A percentile compares a stretch with the other conserved stretches of the same genome.
Evolutionary conservation across 2,113 vertebrate genomes (phyloP).

Genomic region (Cranoglanis bouderius): DNA sequence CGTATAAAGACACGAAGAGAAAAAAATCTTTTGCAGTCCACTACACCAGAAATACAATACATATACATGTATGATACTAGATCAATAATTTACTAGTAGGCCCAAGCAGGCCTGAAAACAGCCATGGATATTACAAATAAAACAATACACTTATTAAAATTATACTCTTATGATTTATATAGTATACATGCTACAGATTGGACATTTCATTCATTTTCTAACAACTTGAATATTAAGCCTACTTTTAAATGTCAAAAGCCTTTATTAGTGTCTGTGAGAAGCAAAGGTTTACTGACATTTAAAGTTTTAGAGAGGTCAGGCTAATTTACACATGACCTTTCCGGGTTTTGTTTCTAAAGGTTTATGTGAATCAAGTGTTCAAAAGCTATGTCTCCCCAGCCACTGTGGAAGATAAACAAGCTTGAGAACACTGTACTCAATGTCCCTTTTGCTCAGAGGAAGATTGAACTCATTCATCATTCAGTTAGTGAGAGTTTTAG

Average conservation of each 20-base stretch:
- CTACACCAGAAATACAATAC: too few species aligned
- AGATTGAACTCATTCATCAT: background rate
- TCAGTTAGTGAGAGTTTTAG: background rate
- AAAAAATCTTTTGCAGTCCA: too few species aligned
- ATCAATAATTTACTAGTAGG: background rate
- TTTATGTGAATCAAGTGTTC: slow-evolving; percentile 5
- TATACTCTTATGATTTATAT: background rate
- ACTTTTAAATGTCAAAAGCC: background rate
- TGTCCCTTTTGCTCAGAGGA: background rate
- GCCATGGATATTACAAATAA: background rate
- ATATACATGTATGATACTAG: background rate
- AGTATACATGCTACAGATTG: background rate
- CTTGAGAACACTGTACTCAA: background rate
- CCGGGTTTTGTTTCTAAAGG: background rate
- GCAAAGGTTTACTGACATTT: slow-evolving; percentile 2
- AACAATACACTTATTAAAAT: background rate
- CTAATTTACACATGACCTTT: slow-evolving; percentile 9
- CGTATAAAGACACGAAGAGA: too few species aligned
- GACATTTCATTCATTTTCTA: background rate
- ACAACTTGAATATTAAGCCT: background rate
- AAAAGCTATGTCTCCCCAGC: background rate
- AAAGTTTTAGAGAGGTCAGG: background rate
- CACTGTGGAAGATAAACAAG: background rate
- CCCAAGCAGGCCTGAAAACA: background rate
- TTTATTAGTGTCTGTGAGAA: background rate